Conservation (phyloP, 2,888 invertebrate genomes). For the Helobdella robusta region DNA sequence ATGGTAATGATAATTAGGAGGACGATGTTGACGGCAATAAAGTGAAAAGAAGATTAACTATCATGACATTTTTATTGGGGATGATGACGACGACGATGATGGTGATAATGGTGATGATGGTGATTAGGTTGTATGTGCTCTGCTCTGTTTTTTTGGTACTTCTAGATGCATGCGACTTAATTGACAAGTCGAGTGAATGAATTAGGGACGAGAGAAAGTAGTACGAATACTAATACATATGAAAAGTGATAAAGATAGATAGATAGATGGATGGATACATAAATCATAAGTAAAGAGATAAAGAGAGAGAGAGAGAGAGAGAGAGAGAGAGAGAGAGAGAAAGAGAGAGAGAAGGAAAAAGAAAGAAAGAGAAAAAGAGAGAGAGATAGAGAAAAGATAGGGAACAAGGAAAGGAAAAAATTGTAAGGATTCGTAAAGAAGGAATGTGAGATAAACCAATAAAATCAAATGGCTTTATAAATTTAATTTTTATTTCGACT, state of each 20-base stretch:
- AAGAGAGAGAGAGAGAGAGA: not conserved
- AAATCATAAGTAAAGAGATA: no score
- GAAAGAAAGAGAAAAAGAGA: conserved; percentile 14
- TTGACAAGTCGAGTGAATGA: no score
- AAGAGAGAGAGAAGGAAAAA: not conserved
- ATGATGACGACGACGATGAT: not conserved
- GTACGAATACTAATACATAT: no score
- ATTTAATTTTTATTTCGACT: not conserved
- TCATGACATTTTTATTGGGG: not conserved
- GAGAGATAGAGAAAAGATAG: not conserved
- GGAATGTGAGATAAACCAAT: conserved; percentile 12
- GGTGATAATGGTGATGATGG: not conserved
- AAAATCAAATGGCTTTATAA: not conserved
- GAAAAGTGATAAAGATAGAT: no score
- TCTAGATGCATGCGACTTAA: not conserved
- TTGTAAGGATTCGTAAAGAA: not conserved
- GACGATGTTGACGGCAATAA: conserved; percentile 19
- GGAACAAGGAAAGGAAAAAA: conserved; percentile 10
- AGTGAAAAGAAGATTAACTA: not conserved
- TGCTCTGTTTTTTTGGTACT: not conserved
- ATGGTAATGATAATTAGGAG: conserved; percentile 11
- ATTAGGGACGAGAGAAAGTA: no score
- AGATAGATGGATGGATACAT: no score
- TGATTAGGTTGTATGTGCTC: not conserved
- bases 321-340: not conserved